Percentiles rank a stretch among this genome's conserved stretches.
Evolutionary conservation across 1,140 invertebrate genomes (phyloP).

Genomic region (Zaprionus taronus): DNA sequence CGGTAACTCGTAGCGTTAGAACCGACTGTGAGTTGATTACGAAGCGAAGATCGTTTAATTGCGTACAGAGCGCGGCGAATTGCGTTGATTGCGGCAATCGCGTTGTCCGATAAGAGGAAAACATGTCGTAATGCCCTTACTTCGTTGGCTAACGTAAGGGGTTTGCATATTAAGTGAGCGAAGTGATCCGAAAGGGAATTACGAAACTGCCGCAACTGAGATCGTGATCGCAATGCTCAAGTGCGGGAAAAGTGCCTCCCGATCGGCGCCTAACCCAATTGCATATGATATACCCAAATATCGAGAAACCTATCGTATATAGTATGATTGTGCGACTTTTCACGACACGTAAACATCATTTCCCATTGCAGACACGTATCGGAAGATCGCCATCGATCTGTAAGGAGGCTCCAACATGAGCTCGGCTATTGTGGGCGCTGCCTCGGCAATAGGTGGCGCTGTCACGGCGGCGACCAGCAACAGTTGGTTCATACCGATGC

Average conservation of each 20-base stretch:
- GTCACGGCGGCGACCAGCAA: conserved; percentile 85
- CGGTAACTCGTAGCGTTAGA: conserved; percentile 10
- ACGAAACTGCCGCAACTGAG: conserved; percentile 51
- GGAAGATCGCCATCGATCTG: conserved; percentile 4
- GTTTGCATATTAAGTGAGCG: conserved; percentile 58
- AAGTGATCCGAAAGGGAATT: conserved; percentile 27
- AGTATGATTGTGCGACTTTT: conserved; percentile 34
- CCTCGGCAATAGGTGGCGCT: conserved; percentile 86
- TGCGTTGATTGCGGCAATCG: not conserved
- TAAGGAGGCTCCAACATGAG: conserved; percentile 52
- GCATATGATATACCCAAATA: conserved; percentile 33
- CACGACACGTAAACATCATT: conserved; percentile 31
- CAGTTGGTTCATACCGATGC: conserved; percentile 91
- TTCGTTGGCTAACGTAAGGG: not conserved
- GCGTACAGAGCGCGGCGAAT: not conserved
- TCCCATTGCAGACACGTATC: conserved; percentile 56
- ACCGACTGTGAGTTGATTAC: not conserved
- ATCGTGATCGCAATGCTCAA: conserved; percentile 66
- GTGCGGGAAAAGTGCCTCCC: conserved; percentile 54
- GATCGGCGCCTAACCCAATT: conserved; percentile 52
- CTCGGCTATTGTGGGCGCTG: conserved; percentile 86
- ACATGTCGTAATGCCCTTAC: conserved; percentile 23
- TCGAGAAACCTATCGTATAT: not conserved
- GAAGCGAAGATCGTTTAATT: not conserved
- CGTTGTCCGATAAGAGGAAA: conserved; percentile 20